Evolutionary conservation across 2,888 invertebrate genomes (phyloP).

Genomic region (Pristionchus mayeri): DNA sequence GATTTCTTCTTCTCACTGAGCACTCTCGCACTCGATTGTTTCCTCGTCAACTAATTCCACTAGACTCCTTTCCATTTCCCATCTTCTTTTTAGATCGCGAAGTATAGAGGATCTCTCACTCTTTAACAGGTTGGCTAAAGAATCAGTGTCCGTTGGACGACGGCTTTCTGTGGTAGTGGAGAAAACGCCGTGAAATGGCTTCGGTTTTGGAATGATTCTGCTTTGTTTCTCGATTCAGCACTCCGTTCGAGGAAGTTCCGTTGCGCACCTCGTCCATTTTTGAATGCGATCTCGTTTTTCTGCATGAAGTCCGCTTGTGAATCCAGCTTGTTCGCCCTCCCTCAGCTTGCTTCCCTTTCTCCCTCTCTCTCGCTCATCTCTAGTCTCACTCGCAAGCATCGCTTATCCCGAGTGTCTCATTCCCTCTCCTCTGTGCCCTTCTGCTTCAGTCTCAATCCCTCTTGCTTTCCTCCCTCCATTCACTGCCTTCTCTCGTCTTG

Average conservation of each 20-base stretch:
- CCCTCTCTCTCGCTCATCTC: too few relatives aligned
- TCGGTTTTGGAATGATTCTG: conserved; percentile 17
- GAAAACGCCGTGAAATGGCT: conserved; percentile 17
- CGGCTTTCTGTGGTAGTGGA: conserved; percentile 34
- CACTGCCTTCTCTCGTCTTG: not conserved
- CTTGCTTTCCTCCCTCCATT: conserved; percentile 11
- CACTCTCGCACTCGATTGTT: conserved; percentile 11
- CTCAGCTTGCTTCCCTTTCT: not conserved
- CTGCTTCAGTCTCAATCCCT: not conserved
- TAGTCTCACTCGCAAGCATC: conserved; percentile 34
- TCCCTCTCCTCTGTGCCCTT: conserved; percentile 6
- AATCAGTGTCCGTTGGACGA: not conserved
- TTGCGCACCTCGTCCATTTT: conserved; percentile 7
- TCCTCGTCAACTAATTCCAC: conserved; percentile 9
- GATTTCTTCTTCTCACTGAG: not conserved
- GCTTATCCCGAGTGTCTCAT: conserved; percentile 21
- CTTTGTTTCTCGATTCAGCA: conserved; percentile 19
- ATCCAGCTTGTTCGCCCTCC: not conserved
- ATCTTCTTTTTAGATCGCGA: conserved; percentile 74
- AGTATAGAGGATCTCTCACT: conserved; percentile 76
- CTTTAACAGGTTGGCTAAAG: conserved; percentile 75
- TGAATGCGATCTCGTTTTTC: not conserved
- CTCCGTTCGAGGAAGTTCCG: conserved; percentile 17
- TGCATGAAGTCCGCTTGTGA: conserved; percentile 25
- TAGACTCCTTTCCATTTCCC: conserved; percentile 39